phyloP scores from a whole-genome alignment of 2,888 invertebrate species.

The Netelia melanura region DNA sequence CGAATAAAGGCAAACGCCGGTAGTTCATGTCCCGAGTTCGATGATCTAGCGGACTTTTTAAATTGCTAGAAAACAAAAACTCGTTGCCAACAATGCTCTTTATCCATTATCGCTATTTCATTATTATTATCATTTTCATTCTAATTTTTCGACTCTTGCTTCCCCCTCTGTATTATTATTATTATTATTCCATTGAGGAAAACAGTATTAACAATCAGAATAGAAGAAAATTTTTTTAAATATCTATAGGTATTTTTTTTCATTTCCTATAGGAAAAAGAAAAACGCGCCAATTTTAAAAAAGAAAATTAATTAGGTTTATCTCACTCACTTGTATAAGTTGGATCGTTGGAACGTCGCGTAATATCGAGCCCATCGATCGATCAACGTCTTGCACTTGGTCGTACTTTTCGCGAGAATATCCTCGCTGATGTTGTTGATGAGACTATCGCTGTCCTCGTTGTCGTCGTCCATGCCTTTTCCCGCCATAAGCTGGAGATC shows the following conservation, averaged over 20 bases:
- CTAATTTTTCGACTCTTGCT: not conserved
- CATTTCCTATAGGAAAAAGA: not conserved
- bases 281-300: not conserved
- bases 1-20: constrained; percentile 47
- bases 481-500: constrained; percentile 68
- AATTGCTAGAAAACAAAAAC: not conserved
- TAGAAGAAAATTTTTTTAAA: not conserved
- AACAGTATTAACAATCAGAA: not conserved
- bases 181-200: not conserved
- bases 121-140: not conserved
- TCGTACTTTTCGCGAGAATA: constrained; percentile 85
- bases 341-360: constrained; percentile 84
- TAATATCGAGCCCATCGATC: constrained; percentile 83
- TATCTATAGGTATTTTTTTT: too few relatives aligned
- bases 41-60: constrained; percentile 32
- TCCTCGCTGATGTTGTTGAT: constrained; percentile 74
- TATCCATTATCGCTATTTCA: not conserved
- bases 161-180: not conserved
- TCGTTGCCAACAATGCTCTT: not conserved
- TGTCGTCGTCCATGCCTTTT: constrained; percentile 80
- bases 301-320: not conserved
- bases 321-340: constrained; percentile 86
- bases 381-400: constrained; percentile 84
- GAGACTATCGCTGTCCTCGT: constrained; percentile 78
- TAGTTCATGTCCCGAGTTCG: constrained; percentile 26